These are phyloP conservation scores for Eulithis prunata DNA, from an alignment of 2,888 invertebrate genomes.

Conservation along the genomic window DNA sequence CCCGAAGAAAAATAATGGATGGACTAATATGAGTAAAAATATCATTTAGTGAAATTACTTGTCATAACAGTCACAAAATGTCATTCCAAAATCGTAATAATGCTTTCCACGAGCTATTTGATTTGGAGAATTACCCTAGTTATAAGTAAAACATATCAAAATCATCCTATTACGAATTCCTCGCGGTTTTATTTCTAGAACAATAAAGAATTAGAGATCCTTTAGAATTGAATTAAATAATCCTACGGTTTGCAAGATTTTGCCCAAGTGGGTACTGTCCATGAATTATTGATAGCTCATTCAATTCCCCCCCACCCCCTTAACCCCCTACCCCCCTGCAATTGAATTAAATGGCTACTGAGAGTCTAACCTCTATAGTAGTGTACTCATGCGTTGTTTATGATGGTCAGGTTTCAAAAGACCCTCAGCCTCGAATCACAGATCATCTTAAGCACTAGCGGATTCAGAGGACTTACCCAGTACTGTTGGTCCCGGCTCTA, in stretches of 20 bases:
- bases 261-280: slow-evolving; percentile 16
- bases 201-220: slow-evolving; percentile 1
- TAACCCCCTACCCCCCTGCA: slow-evolving; percentile 31
- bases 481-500: too few species aligned
- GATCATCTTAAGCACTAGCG: too few species aligned
- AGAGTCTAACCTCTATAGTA: background rate
- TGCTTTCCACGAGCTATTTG: too few species aligned
- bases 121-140: too few species aligned
- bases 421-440: too few species aligned
- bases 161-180: background rate
- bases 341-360: slow-evolving; percentile 56
- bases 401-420: too few species aligned
- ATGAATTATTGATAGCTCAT: slow-evolving; percentile 26
- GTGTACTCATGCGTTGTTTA: background rate
- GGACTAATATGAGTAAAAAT: too few species aligned
- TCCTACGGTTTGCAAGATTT: slow-evolving; percentile 3
- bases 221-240: slow-evolving; percentile 5
- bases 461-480: too few species aligned
- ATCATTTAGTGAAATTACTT: too few species aligned
- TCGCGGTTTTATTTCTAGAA: background rate
- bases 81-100: too few species aligned
- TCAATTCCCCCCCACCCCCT: slow-evolving; percentile 3
- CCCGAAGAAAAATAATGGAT: too few species aligned
- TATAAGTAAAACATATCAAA: background rate
- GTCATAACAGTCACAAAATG: too few species aligned